Evolutionary conservation across 37 sponge, comb jelly and placozoan genomes (phyloP), one percentile per base, ranked within the genome.

Genomic region (Aphrocallistes beatrix): DNA sequence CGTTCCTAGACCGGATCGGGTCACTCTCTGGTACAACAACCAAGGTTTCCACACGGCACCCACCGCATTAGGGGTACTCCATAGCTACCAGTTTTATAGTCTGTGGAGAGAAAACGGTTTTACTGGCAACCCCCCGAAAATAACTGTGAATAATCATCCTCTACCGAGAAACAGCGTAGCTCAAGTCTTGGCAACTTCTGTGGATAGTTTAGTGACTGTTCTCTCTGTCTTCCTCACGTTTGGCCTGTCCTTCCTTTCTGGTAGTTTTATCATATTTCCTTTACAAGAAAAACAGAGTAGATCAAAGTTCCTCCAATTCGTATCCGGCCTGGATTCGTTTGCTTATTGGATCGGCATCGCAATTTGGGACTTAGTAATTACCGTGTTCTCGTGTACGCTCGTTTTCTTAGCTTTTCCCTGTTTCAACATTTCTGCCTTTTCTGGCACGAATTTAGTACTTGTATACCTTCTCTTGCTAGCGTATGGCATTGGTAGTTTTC

Each of bases 271-370:
- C 23, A 84, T 95, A 81, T 98, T 95, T 50, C 87, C 92, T 0
- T 91, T 95, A 1, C 85, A 90, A 39, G 99, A 98, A 82, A 92
- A 89, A 81, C 86, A 88, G 19, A 86, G 90, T 23, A 96, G 93
- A 93, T 89, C 93, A 23, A 98, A 95, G 85, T 96, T 95, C 60
- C 86, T 98, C 0, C 99, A 98, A 90, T 95, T 93, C 88, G 91
- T 95, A 25, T 91, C 94, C 84, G 96, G 96, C 37, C 91, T 98
- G 23, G 48, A 90, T 39, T 38, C 91, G 13, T 81, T 51, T 39
- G 87, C 88, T 38, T 97, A 93, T 84, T 98, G 99, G 99, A 30
- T 92, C 38, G 89, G 90, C 39, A 90, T 91, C 23, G 90, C 90
- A 81, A 37, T 60, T 3, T 98, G 96, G 96, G 99, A 98, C 82